Percentiles rank a stretch among this genome's conserved stretches.
phyloP scores from a whole-genome alignment of 1,140 invertebrate species.

The Drosophila azteca region DNA sequence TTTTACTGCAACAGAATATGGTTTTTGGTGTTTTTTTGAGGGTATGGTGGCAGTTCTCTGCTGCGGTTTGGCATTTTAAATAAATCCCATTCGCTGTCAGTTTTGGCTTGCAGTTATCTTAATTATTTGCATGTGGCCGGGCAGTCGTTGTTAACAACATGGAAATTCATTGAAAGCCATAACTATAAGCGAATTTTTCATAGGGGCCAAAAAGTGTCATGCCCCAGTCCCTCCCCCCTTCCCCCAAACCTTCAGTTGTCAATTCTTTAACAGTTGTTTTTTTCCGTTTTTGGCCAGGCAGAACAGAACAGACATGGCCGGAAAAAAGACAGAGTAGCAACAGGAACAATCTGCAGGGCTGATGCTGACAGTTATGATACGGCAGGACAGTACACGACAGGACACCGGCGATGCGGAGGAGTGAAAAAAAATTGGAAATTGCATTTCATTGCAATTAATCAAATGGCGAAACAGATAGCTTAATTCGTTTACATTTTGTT shows the following conservation, averaged over 20 bases:
- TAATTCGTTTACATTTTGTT: conserved; percentile 56
- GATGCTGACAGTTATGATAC: conserved; percentile 62
- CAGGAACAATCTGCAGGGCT: conserved; percentile 51
- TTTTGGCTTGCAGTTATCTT: conserved; percentile 50
- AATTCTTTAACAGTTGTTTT: conserved; percentile 40
- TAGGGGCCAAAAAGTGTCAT: conserved; percentile 41
- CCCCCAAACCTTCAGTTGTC: conserved; percentile 34
- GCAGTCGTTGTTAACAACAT: conserved; percentile 52
- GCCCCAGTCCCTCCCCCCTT: not conserved
- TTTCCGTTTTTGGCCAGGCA: not conserved
- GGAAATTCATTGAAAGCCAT: conserved; percentile 65
- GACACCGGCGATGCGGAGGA: not conserved
- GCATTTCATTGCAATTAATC: conserved; percentile 71
- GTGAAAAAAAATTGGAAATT: conserved; percentile 31
- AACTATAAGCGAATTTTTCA: conserved; percentile 52
- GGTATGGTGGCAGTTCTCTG: conserved; percentile 14
- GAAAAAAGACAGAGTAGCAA: conserved; percentile 19
- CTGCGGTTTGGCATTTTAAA: conserved; percentile 34
- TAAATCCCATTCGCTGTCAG: conserved; percentile 49
- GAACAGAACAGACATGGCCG: not conserved
- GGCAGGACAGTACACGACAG: conserved; percentile 11
- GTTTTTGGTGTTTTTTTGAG: not conserved
- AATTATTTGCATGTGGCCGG: conserved; percentile 57
- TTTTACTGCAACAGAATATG: too few relatives aligned
- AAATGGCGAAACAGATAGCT: conserved; percentile 62